Evolutionary conservation across 2,888 invertebrate genomes (phyloP), one percentile per base, ranked within the genome.

Genomic region (Brachyptera putata): DNA sequence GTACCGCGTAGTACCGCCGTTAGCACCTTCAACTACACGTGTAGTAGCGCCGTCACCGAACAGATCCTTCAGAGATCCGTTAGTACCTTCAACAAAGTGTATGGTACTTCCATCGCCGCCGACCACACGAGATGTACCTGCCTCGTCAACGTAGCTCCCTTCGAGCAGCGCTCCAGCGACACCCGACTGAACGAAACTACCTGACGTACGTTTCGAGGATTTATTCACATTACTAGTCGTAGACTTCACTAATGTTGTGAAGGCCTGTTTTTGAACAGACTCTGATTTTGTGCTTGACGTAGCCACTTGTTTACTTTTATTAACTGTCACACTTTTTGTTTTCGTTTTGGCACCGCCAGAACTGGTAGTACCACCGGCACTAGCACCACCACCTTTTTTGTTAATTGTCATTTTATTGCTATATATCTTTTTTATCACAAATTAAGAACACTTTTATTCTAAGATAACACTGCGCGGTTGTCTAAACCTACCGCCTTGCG

Each of bases 211-310:
- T 24, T 1, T 36, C 11, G 21, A 58, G 13, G 41, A 58, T 21
- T 49, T 39, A 13, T 16, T 48, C 37, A 58, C 37, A 22, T 30
- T 34, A 18, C 50, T 50, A 18, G 26, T 58, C 14, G 61, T 50
- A 5, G 63, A 63, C 34, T 63, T 63, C 22, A 61, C 58, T 7
- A 63, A n/a, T 3, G 63, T 63, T 9, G 58, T 58, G 41, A 61
- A 61, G 7, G 63, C 30, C 25, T 63, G 61, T 16, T 61, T 63
- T 43, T 63, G 58, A 26, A 48, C 50, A 5, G 63, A 50, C 16
- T 26, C 48, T 21, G 57, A 56, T 9, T 57, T 55, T 9, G 39
- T 56, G 5, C 39, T 53, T n/a, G 55, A 36, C 16, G 37, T 25
- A 7, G 48, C 59, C 30, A 58, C 39, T 21, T 58, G 18, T 26